phyloP scores from a whole-genome alignment of 2,113 vertebrate species.

The Campylorhamphus procurvoides region DNA sequence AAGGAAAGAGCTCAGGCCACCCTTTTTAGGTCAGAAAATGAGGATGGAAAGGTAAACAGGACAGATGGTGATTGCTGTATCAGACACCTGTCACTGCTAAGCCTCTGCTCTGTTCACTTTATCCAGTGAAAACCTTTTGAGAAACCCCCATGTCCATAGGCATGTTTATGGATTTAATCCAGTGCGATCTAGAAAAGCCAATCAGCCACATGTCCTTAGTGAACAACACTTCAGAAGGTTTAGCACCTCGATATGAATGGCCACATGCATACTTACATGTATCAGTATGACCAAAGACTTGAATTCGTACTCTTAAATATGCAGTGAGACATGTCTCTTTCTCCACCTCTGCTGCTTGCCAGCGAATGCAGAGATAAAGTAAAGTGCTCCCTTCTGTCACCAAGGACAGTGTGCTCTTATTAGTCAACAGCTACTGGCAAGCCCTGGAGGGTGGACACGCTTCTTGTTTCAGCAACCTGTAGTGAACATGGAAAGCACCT shows the following conservation, averaged over 20 bases:
- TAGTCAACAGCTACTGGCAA: neutral
- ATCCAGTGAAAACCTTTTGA: neutral
- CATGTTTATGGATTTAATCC: neutral
- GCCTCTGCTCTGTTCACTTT: neutral
- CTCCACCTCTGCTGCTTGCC: neutral
- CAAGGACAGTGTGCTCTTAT: neutral
- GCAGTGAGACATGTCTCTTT: neutral
- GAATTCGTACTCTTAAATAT: neutral
- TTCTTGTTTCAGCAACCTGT: neutral
- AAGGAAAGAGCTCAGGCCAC: neutral
- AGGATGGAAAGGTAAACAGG: neutral
- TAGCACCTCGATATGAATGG: neutral
- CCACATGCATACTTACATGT: neutral
- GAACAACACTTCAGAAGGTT: neutral
- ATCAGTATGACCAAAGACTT: neutral
- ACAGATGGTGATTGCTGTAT: neutral
- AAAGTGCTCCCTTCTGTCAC: neutral
- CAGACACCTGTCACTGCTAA: neutral
- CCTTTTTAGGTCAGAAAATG: neutral
- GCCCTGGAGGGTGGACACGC: neutral
- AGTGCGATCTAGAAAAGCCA: neutral
- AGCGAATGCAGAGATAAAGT: neutral
- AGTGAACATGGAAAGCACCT: conserved; percentile 55
- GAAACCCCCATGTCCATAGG: neutral
- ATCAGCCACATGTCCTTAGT: neutral